Base-by-base conservation (phyloP, 1,140 invertebrate species). In the Phocides pigmalion region DNA sequence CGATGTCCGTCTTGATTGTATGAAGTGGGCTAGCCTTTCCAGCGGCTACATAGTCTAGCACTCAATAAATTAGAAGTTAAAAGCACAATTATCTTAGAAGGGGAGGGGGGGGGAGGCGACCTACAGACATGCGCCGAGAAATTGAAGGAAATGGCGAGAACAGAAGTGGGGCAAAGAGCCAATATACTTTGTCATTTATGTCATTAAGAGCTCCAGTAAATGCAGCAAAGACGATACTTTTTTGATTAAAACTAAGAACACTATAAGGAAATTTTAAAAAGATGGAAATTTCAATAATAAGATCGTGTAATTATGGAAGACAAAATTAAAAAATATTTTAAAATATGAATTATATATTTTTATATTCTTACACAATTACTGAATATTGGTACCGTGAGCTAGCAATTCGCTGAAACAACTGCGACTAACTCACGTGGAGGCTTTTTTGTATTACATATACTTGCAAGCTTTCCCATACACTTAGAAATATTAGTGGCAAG, bases 11-110 rank as follows among this genome's bases (percentile, higher is more conserved):
- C 19, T 47, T 22, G 20, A 47, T 47, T 22, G 17, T 14, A 47
- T 42, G 22, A 22, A 35, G 11, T n/a, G 1, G 11, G 11, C 11
- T 19, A 25, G n/a, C 20, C 20, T 8, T 20, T 9, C 17, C n/a
- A 46, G 17, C 20, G 19, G 42, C n/a, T 47, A 25, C n/a, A 47
- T 25, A 47, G 44, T 6, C 19, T 12, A 12, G 44, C 44, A 47
- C 44, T 47, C 20, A 47, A 47, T 47, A 47, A 22, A 47, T 47
- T 47, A 47, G 44, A 25, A 47, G 44, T 47, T 47, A 47, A 47
- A 47, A 47, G 44, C 44, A 47, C 44, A 47, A 47, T 47, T 47
- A 47, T 25, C 44, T 47, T 47, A 47, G 44, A 47, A 35, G 1
- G 32, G 32, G n/a, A 11, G n/a, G 4, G 16, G 44, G 22, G n/a